These are phyloP conservation scores for Cottus gobio DNA, from an alignment of 2,113 vertebrate genomes.

Conservation along the genomic window DNA sequence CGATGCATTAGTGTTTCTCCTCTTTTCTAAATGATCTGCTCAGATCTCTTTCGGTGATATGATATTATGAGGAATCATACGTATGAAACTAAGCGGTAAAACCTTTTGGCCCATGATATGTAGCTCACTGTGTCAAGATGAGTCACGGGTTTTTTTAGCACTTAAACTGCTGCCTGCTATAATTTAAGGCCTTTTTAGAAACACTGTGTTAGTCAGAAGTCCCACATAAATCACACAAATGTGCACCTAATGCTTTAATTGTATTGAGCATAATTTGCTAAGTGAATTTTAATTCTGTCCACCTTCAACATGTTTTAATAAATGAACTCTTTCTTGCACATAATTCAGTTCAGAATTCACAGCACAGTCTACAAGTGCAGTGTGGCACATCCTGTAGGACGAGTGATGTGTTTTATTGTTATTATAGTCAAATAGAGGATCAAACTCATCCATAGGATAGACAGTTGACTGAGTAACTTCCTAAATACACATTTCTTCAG, in stretches of 20 bases:
- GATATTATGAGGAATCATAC: slow-evolving; percentile 2
- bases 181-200: slow-evolving; percentile 5
- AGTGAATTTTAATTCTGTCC: background rate
- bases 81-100: background rate
- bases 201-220: background rate
- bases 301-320: background rate
- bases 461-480: background rate
- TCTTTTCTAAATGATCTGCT: background rate
- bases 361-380: background rate
- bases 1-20: background rate
- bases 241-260: too few relatives aligned
- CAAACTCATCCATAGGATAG: too few relatives aligned
- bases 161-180: slow-evolving; percentile 18
- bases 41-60: too few relatives aligned
- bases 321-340: background rate
- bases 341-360: background rate
- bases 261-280: background rate
- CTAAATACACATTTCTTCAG: background rate
- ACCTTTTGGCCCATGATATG: background rate
- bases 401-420: background rate
- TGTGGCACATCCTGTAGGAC: background rate
- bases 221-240: background rate
- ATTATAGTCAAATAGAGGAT: slow-evolving; percentile 10
- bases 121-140: slow-evolving; percentile 21
- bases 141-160: slow-evolving; percentile 37